Evolutionary conservation across 30 jellyfish, hydroid and myxozoan genomes (phyloP).

Genomic region (Clytia hemisphaerica): DNA sequence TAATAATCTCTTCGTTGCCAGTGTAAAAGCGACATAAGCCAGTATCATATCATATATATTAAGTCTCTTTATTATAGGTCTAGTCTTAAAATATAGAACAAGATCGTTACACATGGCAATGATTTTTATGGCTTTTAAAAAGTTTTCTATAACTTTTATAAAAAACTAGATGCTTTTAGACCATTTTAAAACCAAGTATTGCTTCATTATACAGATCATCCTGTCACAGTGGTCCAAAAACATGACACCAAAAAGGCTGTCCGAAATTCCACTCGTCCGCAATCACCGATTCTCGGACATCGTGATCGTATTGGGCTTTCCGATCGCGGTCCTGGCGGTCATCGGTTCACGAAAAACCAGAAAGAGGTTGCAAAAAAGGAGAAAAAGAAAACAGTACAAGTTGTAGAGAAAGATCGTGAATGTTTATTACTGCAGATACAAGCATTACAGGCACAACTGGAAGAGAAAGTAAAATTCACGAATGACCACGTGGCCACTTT

Average conservation of each 20-base stretch:
- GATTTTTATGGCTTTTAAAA: too few relatives aligned
- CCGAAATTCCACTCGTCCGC: not conserved
- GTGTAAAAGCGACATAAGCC: too few relatives aligned
- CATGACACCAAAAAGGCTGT: not conserved
- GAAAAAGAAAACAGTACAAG: constrained; percentile 10
- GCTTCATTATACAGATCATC: too few relatives aligned
- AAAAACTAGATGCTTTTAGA: too few relatives aligned
- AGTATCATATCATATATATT: too few relatives aligned
- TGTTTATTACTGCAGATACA: constrained; percentile 54
- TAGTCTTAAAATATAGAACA: too few relatives aligned
- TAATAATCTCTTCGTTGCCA: too few relatives aligned
- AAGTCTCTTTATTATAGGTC: too few relatives aligned
- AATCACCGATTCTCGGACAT: constrained; percentile 16
- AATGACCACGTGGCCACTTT: constrained; percentile 53
- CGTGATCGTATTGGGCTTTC: not conserved
- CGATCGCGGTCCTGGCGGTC: constrained; percentile 92
- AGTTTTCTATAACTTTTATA: too few relatives aligned
- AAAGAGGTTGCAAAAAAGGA: not conserved
- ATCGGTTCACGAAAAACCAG: constrained; percentile 4
- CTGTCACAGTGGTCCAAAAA: not conserved
- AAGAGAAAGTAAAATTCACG: constrained; percentile 68
- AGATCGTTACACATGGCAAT: too few relatives aligned
- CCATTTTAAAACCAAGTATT: too few relatives aligned
- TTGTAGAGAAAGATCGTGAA: constrained; percentile 28
- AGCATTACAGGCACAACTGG: constrained; percentile 78